Evolutionary conservation across 1,140 invertebrate genomes (phyloP), one percentile per base, ranked within the genome.

Genomic region (Dysdera silvatica): DNA sequence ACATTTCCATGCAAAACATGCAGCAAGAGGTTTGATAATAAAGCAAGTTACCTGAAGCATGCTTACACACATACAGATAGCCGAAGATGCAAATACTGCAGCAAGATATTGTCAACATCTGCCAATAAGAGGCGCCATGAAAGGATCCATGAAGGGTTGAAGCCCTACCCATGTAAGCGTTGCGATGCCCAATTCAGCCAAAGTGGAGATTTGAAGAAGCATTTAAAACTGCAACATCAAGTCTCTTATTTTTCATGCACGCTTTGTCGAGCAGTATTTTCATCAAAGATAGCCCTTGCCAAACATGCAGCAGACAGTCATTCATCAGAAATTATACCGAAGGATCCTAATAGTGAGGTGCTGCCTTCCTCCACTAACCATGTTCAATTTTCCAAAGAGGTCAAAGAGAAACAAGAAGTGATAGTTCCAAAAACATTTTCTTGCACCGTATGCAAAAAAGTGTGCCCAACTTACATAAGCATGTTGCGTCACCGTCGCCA

Each of bases 101-200:
- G 86, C 73, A 82, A 84, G 65, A 84, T 82, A 69, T 89, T 88
- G 71, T 77, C 82, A 33, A 84, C 83, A 28, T 80, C 82, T 70
- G 84, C 84, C 66, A 73, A 87, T 61, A 78, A 82, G 37, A 81
- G 84, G 57, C 82, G 86, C 71, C 87, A 89, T 72, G 72, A 75
- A 49, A 57, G 65, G 12, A 59, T 72, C 20, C 74, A 75, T 40
- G 58, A 71, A 48, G 69, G 68, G 2, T 16, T 49, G 16, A 64
- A 70, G 26, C 52, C 54, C 31, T 65, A 68, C 33, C 55, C 26
- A 7, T 73, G 72, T 47, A 29, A n/a, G 2, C 61, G 65, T 20
- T 73, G 71, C 52, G 31, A 55, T 2, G 26, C 45, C 18, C 31
- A 37, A 5, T 73, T 73, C 57, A 47, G 59, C 2, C 62, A 65